Base-by-base conservation (phyloP, 2,113 vertebrate genomes). In the Symphodus melops region DNA sequence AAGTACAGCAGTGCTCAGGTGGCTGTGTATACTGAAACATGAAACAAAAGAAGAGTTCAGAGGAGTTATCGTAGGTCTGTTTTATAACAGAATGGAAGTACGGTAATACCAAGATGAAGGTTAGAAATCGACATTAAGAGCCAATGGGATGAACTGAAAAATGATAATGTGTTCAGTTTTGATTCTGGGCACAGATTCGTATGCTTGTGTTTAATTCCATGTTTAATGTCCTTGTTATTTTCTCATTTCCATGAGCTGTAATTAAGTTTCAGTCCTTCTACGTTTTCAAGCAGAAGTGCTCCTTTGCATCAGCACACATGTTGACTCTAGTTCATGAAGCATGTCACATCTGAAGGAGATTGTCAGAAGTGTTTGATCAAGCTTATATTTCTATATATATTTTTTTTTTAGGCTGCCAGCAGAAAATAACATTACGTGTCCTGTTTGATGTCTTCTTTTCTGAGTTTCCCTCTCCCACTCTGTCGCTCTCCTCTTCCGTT, bases 401-500 rank as follows among this genome's bases (percentile, higher is more conserved):
- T 25, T 25, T 64, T 60, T 9, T 77, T 72, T 68, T 12, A 51
- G 59, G 56, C 57, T 55, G 13, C 23, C 19, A 20, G 51, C 46
- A 46, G 52, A 77, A 81, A 56, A 51, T 41, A 14, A 11, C 44
- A 20, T 63, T 42, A 51, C 19, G 10, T 61, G 61, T 61, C 2
- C 42, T 41, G 55, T 53, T 61, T 2, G 25, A 61, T 63, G 36
- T 71, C 68, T 67, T 67, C 53, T 62, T 33, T 44, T 82, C 21
- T 65, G 49, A 6, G 13, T 62, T 70, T 55, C 57, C 36, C 39
- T 12, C 51, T 23, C 61, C 28, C 19, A 25, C 21, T 77, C 44
- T 44, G 36, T 66, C 64, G n/a, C 46, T 59, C 55, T 78, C 65
- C 63, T 53, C 60, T 46, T 74, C 76, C 51, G 16, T 61, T 72